These are phyloP conservation scores for Epinotia ramella DNA, from an alignment of 2,888 invertebrate genomes.

Conservation along the genomic window DNA sequence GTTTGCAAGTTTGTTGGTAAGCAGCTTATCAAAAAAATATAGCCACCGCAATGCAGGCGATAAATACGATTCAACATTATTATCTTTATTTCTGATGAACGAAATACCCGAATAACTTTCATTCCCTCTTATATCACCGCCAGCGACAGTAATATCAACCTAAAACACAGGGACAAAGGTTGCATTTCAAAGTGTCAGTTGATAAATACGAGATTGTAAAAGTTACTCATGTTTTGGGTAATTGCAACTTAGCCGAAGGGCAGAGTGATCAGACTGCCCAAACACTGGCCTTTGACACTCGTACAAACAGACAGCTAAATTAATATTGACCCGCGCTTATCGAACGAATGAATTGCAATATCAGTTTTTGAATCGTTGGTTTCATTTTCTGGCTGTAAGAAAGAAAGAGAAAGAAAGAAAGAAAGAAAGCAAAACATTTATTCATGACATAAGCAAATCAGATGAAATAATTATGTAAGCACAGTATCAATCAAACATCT, in stretches of 20 bases:
- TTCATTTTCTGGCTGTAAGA: not conserved
- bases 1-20: too few species aligned
- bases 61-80: not conserved
- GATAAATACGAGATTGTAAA: not conserved
- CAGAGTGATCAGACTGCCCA: slow-evolving; percentile 21
- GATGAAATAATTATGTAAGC: too few species aligned
- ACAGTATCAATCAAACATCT: too few species aligned
- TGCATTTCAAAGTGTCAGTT: not conserved
- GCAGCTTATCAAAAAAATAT: not conserved
- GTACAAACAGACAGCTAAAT: slow-evolving; percentile 27
- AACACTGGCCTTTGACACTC: slow-evolving; percentile 41
- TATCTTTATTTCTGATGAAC: not conserved
- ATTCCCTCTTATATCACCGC: not conserved
- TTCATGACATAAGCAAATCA: too few species aligned
- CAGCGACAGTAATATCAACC: not conserved
- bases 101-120: not conserved
- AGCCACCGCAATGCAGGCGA: not conserved
- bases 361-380: slow-evolving; percentile 14
- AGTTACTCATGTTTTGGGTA: slow-evolving; percentile 15
- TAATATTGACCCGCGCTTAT: slow-evolving; percentile 31
- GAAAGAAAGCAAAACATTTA: too few species aligned
- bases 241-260: slow-evolving; percentile 36
- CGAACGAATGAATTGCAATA: slow-evolving; percentile 30
- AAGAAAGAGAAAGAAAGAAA: too few species aligned
- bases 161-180: not conserved